These are phyloP conservation scores for Himalopsyche japonica DNA, from an alignment of 2,888 invertebrate species.

Conservation along the genomic window DNA sequence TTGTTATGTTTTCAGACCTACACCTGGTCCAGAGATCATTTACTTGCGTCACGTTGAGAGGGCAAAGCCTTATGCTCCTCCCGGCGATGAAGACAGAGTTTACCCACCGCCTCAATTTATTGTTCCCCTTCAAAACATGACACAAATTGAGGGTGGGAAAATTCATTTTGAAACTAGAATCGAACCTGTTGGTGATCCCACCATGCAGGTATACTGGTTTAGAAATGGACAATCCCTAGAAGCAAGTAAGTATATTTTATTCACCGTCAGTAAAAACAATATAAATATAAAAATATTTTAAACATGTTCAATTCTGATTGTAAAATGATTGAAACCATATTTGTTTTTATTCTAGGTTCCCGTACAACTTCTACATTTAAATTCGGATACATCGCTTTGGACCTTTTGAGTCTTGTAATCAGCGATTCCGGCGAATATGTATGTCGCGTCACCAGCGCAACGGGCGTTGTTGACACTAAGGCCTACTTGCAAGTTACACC, in stretches of 20 bases:
- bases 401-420: conserved; percentile 81
- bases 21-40: conserved; percentile 92
- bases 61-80: conserved; percentile 78
- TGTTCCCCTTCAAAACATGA: conserved; percentile 80
- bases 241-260: conserved; percentile 73
- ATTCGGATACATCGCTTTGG: conserved; percentile 96
- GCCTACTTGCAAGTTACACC: conserved; percentile 80
- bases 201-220: conserved; percentile 95
- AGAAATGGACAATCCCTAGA: conserved; percentile 88
- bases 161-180: conserved; percentile 97
- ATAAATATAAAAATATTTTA: neutral
- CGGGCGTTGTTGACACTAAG: conserved; percentile 85
- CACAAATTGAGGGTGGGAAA: conserved; percentile 87
- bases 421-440: conserved; percentile 91
- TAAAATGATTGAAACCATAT: conserved; percentile 2
- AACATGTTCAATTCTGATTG: too few relatives aligned
- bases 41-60: conserved; percentile 91
- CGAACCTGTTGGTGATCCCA: conserved; percentile 95
- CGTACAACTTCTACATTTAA: conserved; percentile 93
- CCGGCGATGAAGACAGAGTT: conserved; percentile 82
- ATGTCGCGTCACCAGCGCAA: conserved; percentile 83
- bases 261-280: too few relatives aligned
- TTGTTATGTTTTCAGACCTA: conserved; percentile 63
- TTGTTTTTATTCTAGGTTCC: conserved; percentile 69
- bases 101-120: conserved; percentile 93